A percentile compares a stretch with the other conserved stretches of the same genome.
phyloP scores from a whole-genome alignment of 2,888 invertebrate genomes.

The Meliscaeva auricollis region DNA sequence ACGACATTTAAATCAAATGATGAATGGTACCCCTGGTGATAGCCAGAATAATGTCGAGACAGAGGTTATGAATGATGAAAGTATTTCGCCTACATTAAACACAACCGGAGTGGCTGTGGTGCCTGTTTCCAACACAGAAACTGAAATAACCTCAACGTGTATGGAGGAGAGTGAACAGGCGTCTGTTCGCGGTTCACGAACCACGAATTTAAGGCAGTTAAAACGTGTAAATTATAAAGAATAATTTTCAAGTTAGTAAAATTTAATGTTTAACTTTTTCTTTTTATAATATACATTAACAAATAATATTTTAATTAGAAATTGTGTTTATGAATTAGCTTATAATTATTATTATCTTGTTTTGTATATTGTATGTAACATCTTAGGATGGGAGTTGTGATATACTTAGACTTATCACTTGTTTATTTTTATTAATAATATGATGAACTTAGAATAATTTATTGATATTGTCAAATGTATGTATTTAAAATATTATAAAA shows the following conservation, averaged over 20 bases:
- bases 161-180: slow-evolving; percentile 6
- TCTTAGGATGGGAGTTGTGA: background rate
- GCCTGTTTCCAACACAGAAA: no score
- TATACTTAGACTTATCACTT: background rate
- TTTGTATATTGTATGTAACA: background rate
- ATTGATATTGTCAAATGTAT: no score
- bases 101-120: no score
- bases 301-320: background rate
- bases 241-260: background rate
- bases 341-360: background rate
- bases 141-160: background rate
- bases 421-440: no score
- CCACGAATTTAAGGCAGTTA: background rate
- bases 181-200: slow-evolving; percentile 7
- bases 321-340: background rate
- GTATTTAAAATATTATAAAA: no score
- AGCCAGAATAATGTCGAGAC: slow-evolving; percentile 10
- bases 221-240: background rate
- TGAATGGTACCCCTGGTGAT: background rate
- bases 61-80: background rate
- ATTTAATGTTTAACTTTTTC: background rate
- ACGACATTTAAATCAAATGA: slow-evolving; percentile 48
- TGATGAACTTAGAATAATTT: no score
- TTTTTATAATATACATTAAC: background rate
- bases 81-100: no score